Base-by-base conservation (phyloP, 2,888 invertebrate genomes). In the Coecobrya sp. region DNA sequence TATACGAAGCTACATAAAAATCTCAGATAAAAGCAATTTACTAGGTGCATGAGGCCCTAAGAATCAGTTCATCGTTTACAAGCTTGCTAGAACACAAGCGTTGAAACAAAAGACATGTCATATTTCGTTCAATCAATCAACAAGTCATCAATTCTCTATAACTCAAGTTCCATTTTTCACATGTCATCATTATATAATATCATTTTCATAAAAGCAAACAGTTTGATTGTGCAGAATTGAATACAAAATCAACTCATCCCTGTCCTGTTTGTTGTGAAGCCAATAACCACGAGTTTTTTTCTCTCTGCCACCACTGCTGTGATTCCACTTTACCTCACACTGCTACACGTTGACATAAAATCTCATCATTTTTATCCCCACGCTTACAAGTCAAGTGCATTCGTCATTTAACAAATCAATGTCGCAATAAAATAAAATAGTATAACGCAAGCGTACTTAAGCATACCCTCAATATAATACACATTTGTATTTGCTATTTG, bases 321-420 rank as follows among this genome's bases (percentile, higher is more conserved):
- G 73, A 73, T 73, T 45, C 45, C 45, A 13, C 22, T 45, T 70
- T 73, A 73, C 11, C 36, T 45, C 36, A 70, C 27, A 27, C 36
- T 70, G 70, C 4, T 73, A 10, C 22, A 16, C 45, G 73, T 73
- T 73, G 73, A 73, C 73, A 73, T 73, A 73, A 73, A 22, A 52
- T 76, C 76, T 16, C 52, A 52, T 76, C 76, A 76, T 49, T 45
- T 45, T 49, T 49, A 76, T 76, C 49, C 45, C 49, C 76, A 76
- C 76, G 49, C 27, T 42, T n/a, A n/a, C 3, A 42, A 73, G 73
- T 42, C 73, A 73, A 73, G 73, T 73, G 42, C 36, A 42, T 73
- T n/a, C 73, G 36, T 42, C 73, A 73, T 19, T 11, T 70, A 30
- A 70, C 25, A 65, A 65, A 65, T 70, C 68, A 70, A 22, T 45